Percentiles rank a stretch among this genome's conserved stretches.
Evolutionary conservation across 2,113 vertebrate genomes (phyloP).

Genomic region (Nothocercus nigrocapillus): DNA sequence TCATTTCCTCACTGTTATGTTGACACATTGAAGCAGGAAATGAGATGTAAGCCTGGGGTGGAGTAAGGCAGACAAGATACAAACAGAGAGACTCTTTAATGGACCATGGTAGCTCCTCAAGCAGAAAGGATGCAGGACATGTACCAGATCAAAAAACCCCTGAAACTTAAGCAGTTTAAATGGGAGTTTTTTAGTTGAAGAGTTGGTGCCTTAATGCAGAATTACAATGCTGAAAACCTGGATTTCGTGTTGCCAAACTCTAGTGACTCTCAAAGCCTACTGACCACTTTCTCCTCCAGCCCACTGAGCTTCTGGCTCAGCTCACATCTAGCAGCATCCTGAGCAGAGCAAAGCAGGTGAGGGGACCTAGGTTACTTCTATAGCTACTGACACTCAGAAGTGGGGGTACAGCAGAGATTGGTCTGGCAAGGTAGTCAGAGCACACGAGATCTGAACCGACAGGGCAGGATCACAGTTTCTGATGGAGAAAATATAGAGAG

Average conservation of each 20-base stretch:
- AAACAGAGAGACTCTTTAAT: neutral
- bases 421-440: neutral
- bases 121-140: neutral
- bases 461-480: neutral
- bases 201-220: fast-evolving
- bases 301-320: neutral
- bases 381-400: neutral
- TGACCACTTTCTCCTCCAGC: neutral
- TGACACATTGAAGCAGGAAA: neutral
- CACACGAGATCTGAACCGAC: neutral
- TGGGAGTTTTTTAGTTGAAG: fast-evolving
- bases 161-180: neutral
- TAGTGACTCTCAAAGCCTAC: neutral
- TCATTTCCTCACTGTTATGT: neutral
- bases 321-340: neutral
- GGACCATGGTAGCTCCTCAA: neutral
- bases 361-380: neutral
- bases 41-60: neutral
- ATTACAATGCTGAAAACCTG: neutral
- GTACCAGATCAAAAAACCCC: fast-evolving
- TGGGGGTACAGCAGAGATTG: too few species aligned
- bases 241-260: neutral
- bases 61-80: neutral
- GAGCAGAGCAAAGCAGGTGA: neutral
- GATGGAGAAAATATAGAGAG: neutral